Base-by-base conservation (phyloP, 2,888 invertebrate species). In the Cephalotes varians region DNA sequence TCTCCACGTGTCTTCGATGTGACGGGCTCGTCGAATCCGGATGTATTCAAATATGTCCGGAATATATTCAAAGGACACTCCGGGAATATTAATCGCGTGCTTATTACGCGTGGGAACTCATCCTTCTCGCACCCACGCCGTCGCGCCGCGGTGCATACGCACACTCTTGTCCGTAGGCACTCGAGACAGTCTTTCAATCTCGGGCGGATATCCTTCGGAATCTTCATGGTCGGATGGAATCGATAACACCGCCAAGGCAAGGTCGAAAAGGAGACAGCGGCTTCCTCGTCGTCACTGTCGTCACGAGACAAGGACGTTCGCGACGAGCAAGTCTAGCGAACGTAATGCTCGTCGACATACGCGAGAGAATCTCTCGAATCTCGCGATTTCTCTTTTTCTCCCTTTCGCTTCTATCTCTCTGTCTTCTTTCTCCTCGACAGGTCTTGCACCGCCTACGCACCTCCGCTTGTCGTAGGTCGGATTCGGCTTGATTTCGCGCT, bases 381-480 rank as follows among this genome's bases (percentile, higher is more conserved):
- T 40, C 21, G n/a, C 31, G 40, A 44, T 34, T 37, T 15, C 12
- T 9, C 37, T 28, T 34, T 56, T 62, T 34, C 18, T 37, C 40
- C 44, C 49, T 10, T 40, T n/a, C 21, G 34, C 60, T 47, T 79
- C 31, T n/a, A 34, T 62, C 9, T n/a, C 12, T 69, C 34, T 69
- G 40, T 47, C 9, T n/a, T 2, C n/a, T 60, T 37, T 15, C n/a
- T 67, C 49, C 54, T 34, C 15, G 37, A 31, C n/a, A 31, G 51
- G 44, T 80, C 47, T n/a, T 65, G 49, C 31, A 40, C 67, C 37
- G 18, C 56, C 44, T 72, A 67, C 67, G 64, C 47, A 71, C 3
- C 47, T 81, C 60, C 51, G 34, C 21, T 71, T 69, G 77, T 69
- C 77, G 44, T 79, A 79, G 77, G 69, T 77, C 56, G 69, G 12